Conservation (phyloP, 2,888 invertebrate genomes). For the Parnassius orleans region DNA sequence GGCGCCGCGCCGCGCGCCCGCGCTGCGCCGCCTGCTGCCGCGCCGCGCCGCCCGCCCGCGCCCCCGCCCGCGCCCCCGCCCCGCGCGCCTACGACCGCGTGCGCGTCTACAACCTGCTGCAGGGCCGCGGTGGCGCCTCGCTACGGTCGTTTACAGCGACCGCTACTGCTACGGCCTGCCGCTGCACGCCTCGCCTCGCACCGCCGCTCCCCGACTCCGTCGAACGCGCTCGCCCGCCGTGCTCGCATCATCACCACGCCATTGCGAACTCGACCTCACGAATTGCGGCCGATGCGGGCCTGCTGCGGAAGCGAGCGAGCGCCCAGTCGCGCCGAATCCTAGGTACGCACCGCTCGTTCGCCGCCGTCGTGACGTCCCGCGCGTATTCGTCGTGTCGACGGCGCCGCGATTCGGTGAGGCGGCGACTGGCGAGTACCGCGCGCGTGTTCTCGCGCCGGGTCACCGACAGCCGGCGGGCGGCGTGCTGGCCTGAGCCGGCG, state of each 20-base stretch:
- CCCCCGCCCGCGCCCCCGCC: constrained; percentile 29
- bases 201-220: constrained; percentile 32
- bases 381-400: constrained; percentile 31
- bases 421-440: constrained; percentile 35
- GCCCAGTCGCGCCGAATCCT: constrained; percentile 29
- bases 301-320: constrained; percentile 26
- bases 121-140: constrained; percentile 48
- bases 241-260: constrained; percentile 25
- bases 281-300: constrained; percentile 31
- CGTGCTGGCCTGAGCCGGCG: constrained; percentile 36
- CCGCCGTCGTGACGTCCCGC: constrained; percentile 34
- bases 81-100: constrained; percentile 36
- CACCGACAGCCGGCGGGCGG: constrained; percentile 36
- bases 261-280: constrained; percentile 26
- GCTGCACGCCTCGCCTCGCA: constrained; percentile 46
- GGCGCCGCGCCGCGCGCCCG: constrained; percentile 14
- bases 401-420: constrained; percentile 28
- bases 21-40: not conserved
- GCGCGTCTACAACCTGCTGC: constrained; percentile 46
- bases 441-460: constrained; percentile 36
- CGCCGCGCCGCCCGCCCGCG: constrained; percentile 19
- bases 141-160: constrained; percentile 75
- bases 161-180: constrained; percentile 69
- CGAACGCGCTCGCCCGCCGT: constrained; percentile 34
- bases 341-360: constrained; percentile 34